A percentile compares a stretch with the other conserved stretches of the same genome.
Conservation (phyloP, 2,113 vertebrate species). For the Labeo rohita region DNA sequence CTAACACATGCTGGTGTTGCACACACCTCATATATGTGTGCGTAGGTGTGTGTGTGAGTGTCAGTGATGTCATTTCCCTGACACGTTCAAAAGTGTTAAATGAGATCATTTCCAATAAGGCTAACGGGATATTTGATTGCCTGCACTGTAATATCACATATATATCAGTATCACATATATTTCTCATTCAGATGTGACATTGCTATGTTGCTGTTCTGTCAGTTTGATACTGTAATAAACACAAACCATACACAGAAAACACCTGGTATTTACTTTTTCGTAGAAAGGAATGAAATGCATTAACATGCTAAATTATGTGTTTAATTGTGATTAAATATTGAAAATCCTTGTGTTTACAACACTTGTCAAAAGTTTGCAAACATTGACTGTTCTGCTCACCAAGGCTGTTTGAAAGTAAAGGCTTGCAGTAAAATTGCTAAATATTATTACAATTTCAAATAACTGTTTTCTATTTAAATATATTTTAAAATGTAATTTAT, state of each 20-base stretch:
- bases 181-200: not conserved
- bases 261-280: too few species aligned
- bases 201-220: not conserved
- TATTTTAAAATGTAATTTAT: too few species aligned
- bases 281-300: not conserved
- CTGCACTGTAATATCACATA: not conserved
- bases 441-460: too few species aligned
- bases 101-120: not conserved
- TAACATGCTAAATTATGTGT: not conserved
- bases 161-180: not conserved
- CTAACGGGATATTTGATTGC: not conserved
- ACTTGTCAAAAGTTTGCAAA: too few species aligned
- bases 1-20: not conserved
- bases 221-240: not conserved
- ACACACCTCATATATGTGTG: not conserved
- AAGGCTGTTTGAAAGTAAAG: too few species aligned
- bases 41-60: not conserved
- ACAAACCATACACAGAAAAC: not conserved
- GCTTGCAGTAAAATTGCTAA: too few species aligned
- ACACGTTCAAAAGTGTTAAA: constrained; percentile 2
- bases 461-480: too few species aligned
- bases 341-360: too few species aligned
- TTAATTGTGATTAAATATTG: not conserved
- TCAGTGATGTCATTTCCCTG: constrained; percentile 7
- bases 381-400: too few species aligned